Evolutionary conservation across 2,113 vertebrate genomes (phyloP).

Genomic region (Cinclus mexicanus): DNA sequence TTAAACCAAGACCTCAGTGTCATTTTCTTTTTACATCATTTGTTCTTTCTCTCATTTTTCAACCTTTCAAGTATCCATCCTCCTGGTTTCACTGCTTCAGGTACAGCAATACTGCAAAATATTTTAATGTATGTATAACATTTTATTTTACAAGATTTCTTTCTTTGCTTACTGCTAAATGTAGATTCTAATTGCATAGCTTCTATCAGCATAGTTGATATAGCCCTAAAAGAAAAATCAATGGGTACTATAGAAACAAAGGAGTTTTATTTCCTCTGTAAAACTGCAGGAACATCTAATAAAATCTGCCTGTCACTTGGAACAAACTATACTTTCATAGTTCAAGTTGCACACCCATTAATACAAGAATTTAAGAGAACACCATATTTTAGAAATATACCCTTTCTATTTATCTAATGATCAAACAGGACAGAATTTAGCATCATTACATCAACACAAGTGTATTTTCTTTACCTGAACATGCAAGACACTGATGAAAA

Average conservation of each 20-base stretch:
- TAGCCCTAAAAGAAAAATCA: constrained; percentile 64
- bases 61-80: constrained; percentile 73
- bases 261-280: constrained; percentile 37
- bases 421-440: background rate
- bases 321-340: constrained; percentile 20
- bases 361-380: background rate
- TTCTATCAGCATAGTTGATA: constrained; percentile 61
- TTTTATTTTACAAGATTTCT: constrained; percentile 53
- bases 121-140: constrained; percentile 8
- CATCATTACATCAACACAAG: background rate
- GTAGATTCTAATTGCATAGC: constrained; percentile 49
- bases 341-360: background rate
- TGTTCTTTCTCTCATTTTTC: constrained; percentile 82
- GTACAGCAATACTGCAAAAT: constrained; percentile 53
- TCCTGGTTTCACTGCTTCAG: constrained; percentile 67
- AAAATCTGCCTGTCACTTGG: background rate
- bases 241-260: constrained; percentile 67
- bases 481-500: background rate
- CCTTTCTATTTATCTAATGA: background rate
- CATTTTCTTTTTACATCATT: constrained; percentile 95
- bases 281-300: constrained; percentile 22
- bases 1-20: constrained; percentile 93
- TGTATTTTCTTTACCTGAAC: background rate
- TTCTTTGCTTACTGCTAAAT: constrained; percentile 24
- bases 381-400: background rate